phyloP scores from a whole-genome alignment of 2,888 invertebrate species.

The Chymomyza fuscimana region DNA sequence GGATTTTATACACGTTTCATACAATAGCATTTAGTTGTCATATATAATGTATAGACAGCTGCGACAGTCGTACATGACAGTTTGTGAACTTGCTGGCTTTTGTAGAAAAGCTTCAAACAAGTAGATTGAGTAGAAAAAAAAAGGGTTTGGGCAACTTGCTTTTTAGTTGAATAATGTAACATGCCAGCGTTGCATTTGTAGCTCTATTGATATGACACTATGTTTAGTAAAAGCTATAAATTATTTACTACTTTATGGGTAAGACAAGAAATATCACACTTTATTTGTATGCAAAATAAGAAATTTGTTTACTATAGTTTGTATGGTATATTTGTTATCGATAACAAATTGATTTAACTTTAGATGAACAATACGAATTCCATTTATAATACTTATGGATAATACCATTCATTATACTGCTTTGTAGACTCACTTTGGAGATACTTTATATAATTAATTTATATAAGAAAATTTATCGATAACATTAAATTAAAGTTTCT shows the following conservation, averaged over 20 bases:
- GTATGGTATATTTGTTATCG: neutral
- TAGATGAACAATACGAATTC: neutral
- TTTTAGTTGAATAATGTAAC: neutral
- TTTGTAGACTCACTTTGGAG: no score
- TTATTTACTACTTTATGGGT: neutral
- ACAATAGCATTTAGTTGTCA: conserved; percentile 5
- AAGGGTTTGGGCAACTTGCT: neutral
- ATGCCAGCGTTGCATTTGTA: neutral
- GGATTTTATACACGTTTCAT: conserved; percentile 24
- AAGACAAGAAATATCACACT: neutral
- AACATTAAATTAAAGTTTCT: no score
- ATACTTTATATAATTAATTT: no score
- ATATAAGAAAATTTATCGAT: no score
- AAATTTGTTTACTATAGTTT: no score
- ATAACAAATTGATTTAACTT: neutral
- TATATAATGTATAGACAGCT: neutral
- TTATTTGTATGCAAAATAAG: neutral
- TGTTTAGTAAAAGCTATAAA: neutral
- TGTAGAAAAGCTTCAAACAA: neutral
- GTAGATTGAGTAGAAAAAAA: neutral
- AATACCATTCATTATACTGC: no score
- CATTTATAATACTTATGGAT: neutral
- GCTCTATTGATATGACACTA: neutral
- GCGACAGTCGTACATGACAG: neutral
- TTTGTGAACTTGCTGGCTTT: neutral